These are phyloP conservation scores for Drosophila oshimai DNA, from an alignment of 1,140 invertebrate genomes.

Conservation along the genomic window DNA sequence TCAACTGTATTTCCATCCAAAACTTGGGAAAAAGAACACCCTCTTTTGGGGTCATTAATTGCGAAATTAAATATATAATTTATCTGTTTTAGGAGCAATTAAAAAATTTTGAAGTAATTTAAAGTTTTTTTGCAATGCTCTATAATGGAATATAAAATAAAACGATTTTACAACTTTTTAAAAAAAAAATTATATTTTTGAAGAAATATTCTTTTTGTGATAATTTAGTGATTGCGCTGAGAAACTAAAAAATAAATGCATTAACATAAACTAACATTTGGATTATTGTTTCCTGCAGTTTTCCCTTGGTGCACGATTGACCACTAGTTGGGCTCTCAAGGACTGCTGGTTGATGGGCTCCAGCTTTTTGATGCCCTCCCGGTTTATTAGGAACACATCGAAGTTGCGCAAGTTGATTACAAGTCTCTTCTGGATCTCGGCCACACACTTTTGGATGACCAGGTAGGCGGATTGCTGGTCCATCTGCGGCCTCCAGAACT, in stretches of 20 bases:
- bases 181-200: no score
- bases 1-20: background rate
- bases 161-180: no score
- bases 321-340: background rate
- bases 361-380: slow-evolving; percentile 86
- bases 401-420: slow-evolving; percentile 95
- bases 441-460: slow-evolving; percentile 92
- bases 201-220: no score
- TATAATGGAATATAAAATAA: no score
- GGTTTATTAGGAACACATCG: slow-evolving; percentile 91
- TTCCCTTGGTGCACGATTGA: background rate
- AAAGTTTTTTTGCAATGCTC: no score
- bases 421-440: slow-evolving; percentile 93
- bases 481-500: slow-evolving; percentile 90
- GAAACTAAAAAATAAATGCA: no score
- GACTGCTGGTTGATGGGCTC: background rate
- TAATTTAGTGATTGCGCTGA: no score
- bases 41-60: background rate
- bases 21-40: background rate
- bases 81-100: no score
- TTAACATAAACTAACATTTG: no score
- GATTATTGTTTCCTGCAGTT: background rate
- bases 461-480: slow-evolving; percentile 90
- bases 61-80: background rate
- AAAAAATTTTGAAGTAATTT: no score